These are phyloP conservation scores for Perizoma flavofasciatum DNA, from an alignment of 2,888 invertebrate genomes.

Conservation along the genomic window DNA sequence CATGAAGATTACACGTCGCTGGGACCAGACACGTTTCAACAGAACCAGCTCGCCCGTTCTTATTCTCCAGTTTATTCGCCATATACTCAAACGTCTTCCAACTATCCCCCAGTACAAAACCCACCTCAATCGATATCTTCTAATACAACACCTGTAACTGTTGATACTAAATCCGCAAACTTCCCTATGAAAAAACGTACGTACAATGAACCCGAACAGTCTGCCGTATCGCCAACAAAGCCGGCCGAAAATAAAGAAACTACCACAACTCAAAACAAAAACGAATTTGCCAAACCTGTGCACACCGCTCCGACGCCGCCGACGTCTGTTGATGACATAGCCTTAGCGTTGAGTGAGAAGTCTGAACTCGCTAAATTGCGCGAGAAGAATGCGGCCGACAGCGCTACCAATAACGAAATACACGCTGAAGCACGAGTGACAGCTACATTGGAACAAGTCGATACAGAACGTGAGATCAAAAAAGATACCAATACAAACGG, in stretches of 20 bases:
- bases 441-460: constrained; percentile 48
- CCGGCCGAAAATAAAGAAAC: constrained; percentile 53
- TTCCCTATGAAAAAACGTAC: constrained; percentile 87
- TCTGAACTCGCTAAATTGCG: constrained; percentile 67
- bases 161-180: constrained; percentile 68
- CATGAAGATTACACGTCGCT: constrained; percentile 83
- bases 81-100: constrained; percentile 65
- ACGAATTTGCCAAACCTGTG: constrained; percentile 58
- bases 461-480: constrained; percentile 52
- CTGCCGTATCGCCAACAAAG: constrained; percentile 56
- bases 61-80: constrained; percentile 69
- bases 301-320: constrained; percentile 51
- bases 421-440: constrained; percentile 52
- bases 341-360: constrained; percentile 71
- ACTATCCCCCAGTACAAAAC: constrained; percentile 62
- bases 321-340: constrained; percentile 70
- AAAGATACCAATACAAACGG: constrained; percentile 52
- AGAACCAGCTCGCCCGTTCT: constrained; percentile 71
- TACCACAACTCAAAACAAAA: constrained; percentile 49
- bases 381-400: constrained; percentile 57
- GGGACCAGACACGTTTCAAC: constrained; percentile 82
- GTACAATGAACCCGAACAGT: constrained; percentile 79
- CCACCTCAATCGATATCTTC: constrained; percentile 56
- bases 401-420: constrained; percentile 31
- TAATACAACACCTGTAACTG: constrained; percentile 46